Base-by-base conservation (phyloP, 2,888 invertebrate species). In the Exephanes ischioxanthus region DNA sequence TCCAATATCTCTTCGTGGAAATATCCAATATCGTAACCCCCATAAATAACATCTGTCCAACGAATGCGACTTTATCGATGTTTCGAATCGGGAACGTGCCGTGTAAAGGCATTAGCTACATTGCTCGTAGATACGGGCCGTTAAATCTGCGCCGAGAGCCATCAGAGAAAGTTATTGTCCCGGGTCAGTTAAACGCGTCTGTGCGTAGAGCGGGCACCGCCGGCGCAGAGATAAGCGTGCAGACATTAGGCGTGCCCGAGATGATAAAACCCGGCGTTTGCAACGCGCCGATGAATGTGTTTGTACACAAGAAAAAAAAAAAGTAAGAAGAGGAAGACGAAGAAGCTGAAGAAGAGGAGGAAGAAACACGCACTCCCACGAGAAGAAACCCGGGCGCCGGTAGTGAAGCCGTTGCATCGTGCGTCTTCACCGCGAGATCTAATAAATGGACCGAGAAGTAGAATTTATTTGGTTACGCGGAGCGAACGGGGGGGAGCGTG, bases 401-500 rank as follows among this genome's bases (percentile, higher is more conserved):
- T 22, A 26, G 14, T 30, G 61, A 11, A 30, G 55, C 55, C 19
- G 55, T 22, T 30, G 61, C 61, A 26, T 30, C 61, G 61, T 11
- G n/a, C 19, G 53, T 22, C 19, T 51, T 53, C 30, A 55, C 53
- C 37, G 9, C 19, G 45, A 55, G 58, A 48, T 66, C 33, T 66
- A 33, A 76, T 51, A 66, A 51, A 76, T 76, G 66, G 66, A 19
- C 51, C 75, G 66, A 66, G 75, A 63, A 63, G n/a, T 48, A 37
- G 51, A 76, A 76, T 76, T 76, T 66, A 66, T 76, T 76, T 51
- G 51, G 75, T 66, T 66, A 22, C 75, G 63, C 51, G 75, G 37
- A 76, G 75, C 63, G 75, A 76, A 66, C 63, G 22, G 5, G 63
- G 63, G 33, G 48, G 30, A 63, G 26, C 30, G 48, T 11, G 33